Evolutionary conservation across 2,888 invertebrate genomes (phyloP).

Genomic region (Eumacrocentrus americanus): DNA sequence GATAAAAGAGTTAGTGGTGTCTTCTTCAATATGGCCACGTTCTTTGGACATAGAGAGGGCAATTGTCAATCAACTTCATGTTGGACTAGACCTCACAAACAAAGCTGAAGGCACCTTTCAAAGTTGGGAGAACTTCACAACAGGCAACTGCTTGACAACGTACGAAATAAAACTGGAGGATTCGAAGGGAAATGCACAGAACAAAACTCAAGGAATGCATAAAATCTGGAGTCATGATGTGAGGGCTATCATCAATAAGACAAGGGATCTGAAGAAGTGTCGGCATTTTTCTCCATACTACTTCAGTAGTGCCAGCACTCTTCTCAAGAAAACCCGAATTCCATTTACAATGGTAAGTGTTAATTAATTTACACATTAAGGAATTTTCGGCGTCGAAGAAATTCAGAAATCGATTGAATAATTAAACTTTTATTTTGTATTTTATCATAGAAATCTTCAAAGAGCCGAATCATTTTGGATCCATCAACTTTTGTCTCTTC

Average conservation of each 20-base stretch:
- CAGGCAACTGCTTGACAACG: slow-evolving; percentile 42
- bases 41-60: slow-evolving; percentile 41
- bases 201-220: slow-evolving; percentile 1
- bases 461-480: slow-evolving; percentile 19
- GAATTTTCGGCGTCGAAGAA: too few relatives aligned
- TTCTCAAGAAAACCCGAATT: slow-evolving; percentile 10
- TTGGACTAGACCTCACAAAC: slow-evolving; percentile 36
- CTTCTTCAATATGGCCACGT: slow-evolving; percentile 36
- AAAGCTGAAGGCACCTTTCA: slow-evolving; percentile 36
- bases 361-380: too few relatives aligned
- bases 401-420: too few relatives aligned
- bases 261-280: slow-evolving; percentile 21
- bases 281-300: slow-evolving; percentile 23
- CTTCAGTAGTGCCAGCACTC: slow-evolving; percentile 20
- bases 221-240: slow-evolving; percentile 14
- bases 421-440: too few relatives aligned
- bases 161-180: slow-evolving; percentile 32
- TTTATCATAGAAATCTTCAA: slow-evolving; percentile 28
- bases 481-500: slow-evolving; percentile 15
- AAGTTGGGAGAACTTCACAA: slow-evolving; percentile 42
- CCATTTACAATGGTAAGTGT: slow-evolving; percentile 15
- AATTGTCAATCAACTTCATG: slow-evolving; percentile 42
- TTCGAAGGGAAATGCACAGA: neutral
- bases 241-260: slow-evolving; percentile 5
- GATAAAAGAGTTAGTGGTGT: slow-evolving; percentile 41